phyloP scores from a whole-genome alignment of 1,140 invertebrate species.

The Proctacanthus coquilletti region DNA sequence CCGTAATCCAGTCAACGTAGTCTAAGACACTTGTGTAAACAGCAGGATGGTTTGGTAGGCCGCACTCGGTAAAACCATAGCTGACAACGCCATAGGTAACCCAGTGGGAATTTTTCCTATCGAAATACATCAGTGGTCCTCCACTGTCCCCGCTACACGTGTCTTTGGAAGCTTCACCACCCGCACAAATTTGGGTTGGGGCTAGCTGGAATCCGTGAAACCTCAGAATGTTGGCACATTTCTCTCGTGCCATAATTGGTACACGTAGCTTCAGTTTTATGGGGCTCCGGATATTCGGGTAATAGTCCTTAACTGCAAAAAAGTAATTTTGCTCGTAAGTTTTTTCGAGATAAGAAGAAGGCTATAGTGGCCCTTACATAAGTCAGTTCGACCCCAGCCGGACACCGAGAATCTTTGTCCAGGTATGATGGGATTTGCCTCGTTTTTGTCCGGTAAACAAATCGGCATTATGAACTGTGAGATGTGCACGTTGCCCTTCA shows the following conservation, averaged over 20 bases:
- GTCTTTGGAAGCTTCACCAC: constrained; percentile 45
- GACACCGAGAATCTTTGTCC: constrained; percentile 47
- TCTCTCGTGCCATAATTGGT: constrained; percentile 19
- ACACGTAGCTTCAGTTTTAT: constrained; percentile 26
- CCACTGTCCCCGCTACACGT: constrained; percentile 49
- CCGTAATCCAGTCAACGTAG: constrained; percentile 36
- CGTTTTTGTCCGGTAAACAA: constrained; percentile 46
- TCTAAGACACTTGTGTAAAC: constrained; percentile 35
- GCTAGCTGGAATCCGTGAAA: constrained; percentile 30
- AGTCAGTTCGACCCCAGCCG: constrained; percentile 69
- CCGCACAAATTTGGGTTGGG: constrained; percentile 46
- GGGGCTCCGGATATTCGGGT: constrained; percentile 24
- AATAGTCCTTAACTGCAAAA: constrained; percentile 24
- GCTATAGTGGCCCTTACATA: constrained; percentile 14
- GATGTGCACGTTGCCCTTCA: constrained; percentile 57
- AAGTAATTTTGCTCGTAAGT: constrained; percentile 5
- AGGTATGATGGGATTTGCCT: constrained; percentile 28
- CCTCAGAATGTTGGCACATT: constrained; percentile 20
- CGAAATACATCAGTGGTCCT: constrained; percentile 35
- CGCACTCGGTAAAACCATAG: constrained; percentile 41
- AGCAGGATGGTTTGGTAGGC: constrained; percentile 35
- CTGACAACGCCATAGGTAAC: constrained; percentile 38
- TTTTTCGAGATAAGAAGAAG: not conserved
- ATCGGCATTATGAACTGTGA: constrained; percentile 59
- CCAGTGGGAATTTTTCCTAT: constrained; percentile 25